Conservation (phyloP, 2,113 vertebrate genomes). For the Coregonus clupeaformis region DNA sequence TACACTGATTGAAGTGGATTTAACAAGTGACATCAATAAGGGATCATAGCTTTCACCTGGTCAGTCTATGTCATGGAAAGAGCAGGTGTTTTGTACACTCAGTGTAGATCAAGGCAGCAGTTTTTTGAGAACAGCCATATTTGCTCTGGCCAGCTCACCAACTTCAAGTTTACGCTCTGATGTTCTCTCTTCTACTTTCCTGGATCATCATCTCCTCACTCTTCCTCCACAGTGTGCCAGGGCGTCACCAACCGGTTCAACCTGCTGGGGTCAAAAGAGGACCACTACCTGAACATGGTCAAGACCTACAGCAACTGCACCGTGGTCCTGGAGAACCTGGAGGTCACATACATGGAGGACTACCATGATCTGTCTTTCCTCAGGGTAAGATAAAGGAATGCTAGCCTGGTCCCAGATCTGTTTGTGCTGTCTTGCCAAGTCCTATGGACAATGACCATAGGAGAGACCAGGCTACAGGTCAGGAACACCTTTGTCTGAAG, state of each 20-base stretch:
- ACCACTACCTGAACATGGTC: slow-evolving; percentile 88
- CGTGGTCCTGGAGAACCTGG: slow-evolving; percentile 91
- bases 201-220: neutral
- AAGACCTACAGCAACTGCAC: slow-evolving; percentile 94
- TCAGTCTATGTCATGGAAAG: too few relatives aligned
- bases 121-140: neutral
- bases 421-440: neutral
- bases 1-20: too few relatives aligned
- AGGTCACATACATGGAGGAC: slow-evolving; percentile 84
- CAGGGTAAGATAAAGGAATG: slow-evolving; percentile 71
- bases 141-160: neutral
- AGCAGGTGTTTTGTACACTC: too few relatives aligned
- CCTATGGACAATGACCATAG: too few relatives aligned
- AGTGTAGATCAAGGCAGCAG: too few relatives aligned
- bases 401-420: neutral
- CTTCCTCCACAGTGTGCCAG: slow-evolving; percentile 82
- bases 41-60: too few relatives aligned
- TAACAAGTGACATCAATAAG: too few relatives aligned
- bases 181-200: neutral
- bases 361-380: slow-evolving; percentile 88
- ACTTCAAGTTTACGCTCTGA: neutral
- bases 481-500: neutral
- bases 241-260: slow-evolving; percentile 84
- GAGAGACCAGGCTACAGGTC: too few relatives aligned
- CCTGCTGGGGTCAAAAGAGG: slow-evolving; percentile 78